These are phyloP conservation scores for Recurvirostra avosetta DNA, from an alignment of 2,113 vertebrate genomes.

Conservation along the genomic window DNA sequence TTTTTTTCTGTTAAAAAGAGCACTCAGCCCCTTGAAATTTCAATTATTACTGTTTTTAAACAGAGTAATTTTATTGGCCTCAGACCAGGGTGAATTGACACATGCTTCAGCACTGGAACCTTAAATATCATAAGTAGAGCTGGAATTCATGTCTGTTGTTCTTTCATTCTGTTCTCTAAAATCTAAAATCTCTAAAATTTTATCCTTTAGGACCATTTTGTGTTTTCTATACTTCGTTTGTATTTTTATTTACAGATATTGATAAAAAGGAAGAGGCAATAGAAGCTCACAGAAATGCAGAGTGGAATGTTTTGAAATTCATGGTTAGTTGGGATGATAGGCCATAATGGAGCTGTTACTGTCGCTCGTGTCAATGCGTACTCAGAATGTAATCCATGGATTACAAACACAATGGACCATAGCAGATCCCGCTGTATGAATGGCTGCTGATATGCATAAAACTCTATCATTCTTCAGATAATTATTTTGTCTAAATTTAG, in stretches of 20 bases:
- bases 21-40: background rate
- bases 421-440: background rate
- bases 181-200: background rate
- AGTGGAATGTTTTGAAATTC: background rate
- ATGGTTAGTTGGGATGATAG: background rate
- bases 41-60: background rate
- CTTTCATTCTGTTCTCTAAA: background rate
- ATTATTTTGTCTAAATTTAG: conserved; percentile 54
- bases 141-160: rapidly evolving
- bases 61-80: background rate
- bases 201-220: background rate
- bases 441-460: conserved; percentile 19
- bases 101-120: background rate
- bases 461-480: conserved; percentile 4
- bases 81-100: background rate
- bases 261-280: background rate
- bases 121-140: background rate
- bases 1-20: background rate
- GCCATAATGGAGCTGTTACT: conserved; percentile 14
- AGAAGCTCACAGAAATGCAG: background rate
- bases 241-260: background rate
- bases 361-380: rapidly evolving
- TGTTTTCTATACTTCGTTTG: background rate
- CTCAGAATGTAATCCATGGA: conserved; percentile 34
- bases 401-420: conserved; percentile 31